Percentiles rank a stretch among this genome's conserved stretches.
Evolutionary conservation across 2,113 vertebrate species (phyloP).

Genomic region (Tricholaema leucomelas): DNA sequence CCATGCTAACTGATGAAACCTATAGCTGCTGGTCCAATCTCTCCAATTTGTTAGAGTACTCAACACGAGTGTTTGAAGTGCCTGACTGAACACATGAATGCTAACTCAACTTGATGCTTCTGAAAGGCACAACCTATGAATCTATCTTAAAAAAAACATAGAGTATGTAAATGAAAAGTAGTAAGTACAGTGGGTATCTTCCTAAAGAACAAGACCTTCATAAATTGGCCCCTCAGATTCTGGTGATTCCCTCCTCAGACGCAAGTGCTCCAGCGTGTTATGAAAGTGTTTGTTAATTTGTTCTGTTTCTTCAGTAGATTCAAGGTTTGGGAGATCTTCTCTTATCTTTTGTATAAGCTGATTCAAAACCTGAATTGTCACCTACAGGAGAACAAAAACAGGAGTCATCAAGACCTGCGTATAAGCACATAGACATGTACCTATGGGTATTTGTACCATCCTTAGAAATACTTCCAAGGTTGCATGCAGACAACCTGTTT

Average conservation of each 20-base stretch:
- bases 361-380: slow-evolving; percentile 97
- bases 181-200: slow-evolving; percentile 13
- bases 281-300: slow-evolving; percentile 99
- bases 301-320: slow-evolving; percentile 96
- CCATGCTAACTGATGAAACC: slow-evolving; percentile 70
- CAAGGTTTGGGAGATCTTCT: slow-evolving; percentile 96
- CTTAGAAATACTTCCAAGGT: neutral
- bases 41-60: slow-evolving; percentile 69
- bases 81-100: slow-evolving; percentile 67
- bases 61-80: slow-evolving; percentile 70
- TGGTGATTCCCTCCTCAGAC: slow-evolving; percentile 91
- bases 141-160: slow-evolving; percentile 56
- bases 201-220: slow-evolving; percentile 86
- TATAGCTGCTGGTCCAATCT: slow-evolving; percentile 62
- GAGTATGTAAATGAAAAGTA: slow-evolving; percentile 49
- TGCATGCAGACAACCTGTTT: neutral
- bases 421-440: neutral
- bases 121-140: slow-evolving; percentile 82
- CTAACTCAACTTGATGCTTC: slow-evolving; percentile 76
- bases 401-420: neutral
- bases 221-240: slow-evolving; percentile 94
- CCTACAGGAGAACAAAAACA: slow-evolving; percentile 73
- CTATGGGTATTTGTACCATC: neutral
- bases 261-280: slow-evolving; percentile 97
- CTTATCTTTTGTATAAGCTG: slow-evolving; percentile 98